Evolutionary conservation across 2,113 vertebrate species (phyloP), one percentile per base, ranked within the genome.

Genomic region (Ranitomeya imitator): DNA sequence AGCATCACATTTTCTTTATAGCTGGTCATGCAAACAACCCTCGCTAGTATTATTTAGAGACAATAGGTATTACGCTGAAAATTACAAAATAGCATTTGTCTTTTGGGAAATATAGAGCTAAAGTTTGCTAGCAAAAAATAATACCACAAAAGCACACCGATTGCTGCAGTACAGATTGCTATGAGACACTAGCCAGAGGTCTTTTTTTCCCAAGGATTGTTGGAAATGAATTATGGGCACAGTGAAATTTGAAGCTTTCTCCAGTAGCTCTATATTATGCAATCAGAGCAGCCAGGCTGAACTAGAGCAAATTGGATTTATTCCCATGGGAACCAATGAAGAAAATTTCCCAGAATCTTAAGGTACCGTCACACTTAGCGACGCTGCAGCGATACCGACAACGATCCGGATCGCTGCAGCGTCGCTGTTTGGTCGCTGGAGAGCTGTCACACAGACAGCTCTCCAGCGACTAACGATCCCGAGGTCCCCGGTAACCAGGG

Each of bases 251-350:
- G 89, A 92, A 63, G 90, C 87, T 86, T 83, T 88, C 88, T 89
- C 84, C 85, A 80, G 73, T 14, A 81, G 67, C 91, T 88, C 92
- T 91, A 92, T 89, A 94, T 94, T 91, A 92, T 92, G 92, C 93
- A 93, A 94, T 93, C 95, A 93, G 93, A 61, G 93, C 94, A 95
- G 93, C 92, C 93, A 93, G 90, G 93, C 93, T 94, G 93, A 95
- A 95, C 93, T 95, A 95, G 95, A 94, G 92, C 93, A 95, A 95
- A 95, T 95, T 95, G 92, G 89, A 92, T 94, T 92, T 93, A 93
- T 92, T 95, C 94, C 92, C 93, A 90, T 1, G 91, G 94, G 95
- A 92, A 92, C 92, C 77, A 13, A 84, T 26, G 89, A 93, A 90
- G 91, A 93, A 90, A 93, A 93, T 93, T 95, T 94, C 93, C 94